Conservation (phyloP, 2,797 vertebrate genomes). For the Lagocephalus sceleratus region DNA sequence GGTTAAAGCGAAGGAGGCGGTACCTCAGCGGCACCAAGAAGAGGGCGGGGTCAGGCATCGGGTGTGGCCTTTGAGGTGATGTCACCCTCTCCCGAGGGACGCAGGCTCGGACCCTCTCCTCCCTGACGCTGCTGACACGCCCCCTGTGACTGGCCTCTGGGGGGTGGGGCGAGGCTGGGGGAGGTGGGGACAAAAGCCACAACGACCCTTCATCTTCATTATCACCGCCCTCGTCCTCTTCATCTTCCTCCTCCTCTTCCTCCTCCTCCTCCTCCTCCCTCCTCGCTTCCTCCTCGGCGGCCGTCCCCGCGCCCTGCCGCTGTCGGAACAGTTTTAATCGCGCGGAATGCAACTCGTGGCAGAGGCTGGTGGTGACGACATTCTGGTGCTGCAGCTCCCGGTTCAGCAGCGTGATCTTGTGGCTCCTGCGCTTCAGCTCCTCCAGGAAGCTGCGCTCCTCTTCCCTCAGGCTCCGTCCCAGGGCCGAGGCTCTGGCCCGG, state of each 20-base stretch:
- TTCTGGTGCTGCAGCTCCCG: slow-evolving; percentile 90
- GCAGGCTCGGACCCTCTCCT: slow-evolving; percentile 74
- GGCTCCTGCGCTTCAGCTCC: slow-evolving; percentile 89
- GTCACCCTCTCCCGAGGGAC: slow-evolving; percentile 73
- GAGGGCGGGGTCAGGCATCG: slow-evolving; percentile 92
- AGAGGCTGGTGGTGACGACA: slow-evolving; percentile 82
- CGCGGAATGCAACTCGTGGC: slow-evolving; percentile 84
- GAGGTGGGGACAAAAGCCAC: slow-evolving; percentile 63
- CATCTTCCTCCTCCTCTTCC: slow-evolving; percentile 18
- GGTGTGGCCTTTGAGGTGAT: slow-evolving; percentile 72
- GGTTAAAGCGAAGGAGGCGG: slow-evolving; percentile 69
- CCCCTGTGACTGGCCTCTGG: slow-evolving; percentile 44
- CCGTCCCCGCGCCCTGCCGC: slow-evolving; percentile 27
- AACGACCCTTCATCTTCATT: slow-evolving; percentile 43
- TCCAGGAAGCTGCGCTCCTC: slow-evolving; percentile 91
- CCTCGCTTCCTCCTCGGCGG: slow-evolving; percentile 28
- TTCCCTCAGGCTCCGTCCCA: slow-evolving; percentile 83
- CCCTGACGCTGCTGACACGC: slow-evolving; percentile 47
- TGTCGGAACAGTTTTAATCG: slow-evolving; percentile 82
- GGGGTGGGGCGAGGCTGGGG: slow-evolving; percentile 52
- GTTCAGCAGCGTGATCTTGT: slow-evolving; percentile 87
- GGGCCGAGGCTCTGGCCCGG: slow-evolving; percentile 80
- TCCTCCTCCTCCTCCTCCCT: slow-evolving; percentile 20
- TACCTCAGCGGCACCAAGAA: slow-evolving; percentile 82
- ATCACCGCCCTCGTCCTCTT: slow-evolving; percentile 34